Evolutionary conservation across 2,888 invertebrate species (phyloP).

Genomic region (Margaritifera margaritifera): DNA sequence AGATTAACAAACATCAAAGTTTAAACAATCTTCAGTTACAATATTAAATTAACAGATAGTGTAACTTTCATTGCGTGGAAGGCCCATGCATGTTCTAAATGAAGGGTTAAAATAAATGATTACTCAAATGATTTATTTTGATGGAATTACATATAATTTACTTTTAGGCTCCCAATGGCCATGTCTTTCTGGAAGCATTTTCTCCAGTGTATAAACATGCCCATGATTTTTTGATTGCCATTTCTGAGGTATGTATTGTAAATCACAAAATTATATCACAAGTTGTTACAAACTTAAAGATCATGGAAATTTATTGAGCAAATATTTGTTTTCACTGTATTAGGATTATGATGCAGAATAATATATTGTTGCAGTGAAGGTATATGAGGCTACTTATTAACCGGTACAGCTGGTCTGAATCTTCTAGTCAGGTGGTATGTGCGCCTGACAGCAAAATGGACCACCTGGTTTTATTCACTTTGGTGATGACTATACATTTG

Average conservation of each 20-base stretch:
- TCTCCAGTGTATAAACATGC: constrained; percentile 99
- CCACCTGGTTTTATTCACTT: too few species aligned
- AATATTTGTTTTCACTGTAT: not conserved
- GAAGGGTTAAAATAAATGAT: not conserved
- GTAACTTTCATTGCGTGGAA: not conserved
- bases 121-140: not conserved
- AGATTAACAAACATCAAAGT: too few species aligned
- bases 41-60: not conserved
- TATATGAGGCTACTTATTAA: too few species aligned
- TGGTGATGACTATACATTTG: too few species aligned
- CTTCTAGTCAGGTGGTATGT: too few species aligned
- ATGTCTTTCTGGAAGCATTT: constrained; percentile 98
- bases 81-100: not conserved
- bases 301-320: not conserved
- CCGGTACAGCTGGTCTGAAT: too few species aligned
- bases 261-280: not conserved
- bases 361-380: too few species aligned
- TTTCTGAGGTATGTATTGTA: constrained; percentile 81
- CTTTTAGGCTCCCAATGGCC: constrained; percentile 92
- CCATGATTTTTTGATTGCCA: constrained; percentile 98
- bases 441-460: too few species aligned
- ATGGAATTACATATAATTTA: not conserved
- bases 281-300: not conserved
- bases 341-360: too few species aligned
- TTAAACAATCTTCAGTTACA: too few species aligned